Conservation (phyloP, 2,888 invertebrate genomes). For the Troilus luridus region DNA sequence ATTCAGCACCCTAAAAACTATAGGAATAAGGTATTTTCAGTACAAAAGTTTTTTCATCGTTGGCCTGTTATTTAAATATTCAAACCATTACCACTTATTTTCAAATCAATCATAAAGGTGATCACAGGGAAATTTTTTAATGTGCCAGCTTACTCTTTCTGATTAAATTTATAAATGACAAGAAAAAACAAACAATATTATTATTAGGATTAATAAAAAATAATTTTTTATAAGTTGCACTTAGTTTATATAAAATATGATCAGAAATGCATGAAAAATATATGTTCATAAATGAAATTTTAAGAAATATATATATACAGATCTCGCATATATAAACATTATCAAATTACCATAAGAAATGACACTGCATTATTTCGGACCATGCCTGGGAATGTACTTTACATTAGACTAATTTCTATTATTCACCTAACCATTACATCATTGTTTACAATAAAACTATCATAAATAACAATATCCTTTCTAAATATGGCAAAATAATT, state of each 20-base stretch:
- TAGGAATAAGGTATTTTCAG: too few species aligned
- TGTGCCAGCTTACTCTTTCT: too few species aligned
- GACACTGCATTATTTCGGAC: conserved; percentile 44
- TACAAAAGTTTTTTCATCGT: too few species aligned
- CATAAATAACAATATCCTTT: conserved; percentile 41
- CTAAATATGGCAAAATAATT: conserved; percentile 50
- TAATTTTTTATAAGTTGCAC: neutral
- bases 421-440: conserved; percentile 1
- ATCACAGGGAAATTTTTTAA: too few species aligned
- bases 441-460: conserved; percentile 29
- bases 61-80: too few species aligned
- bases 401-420: conserved; percentile 35
- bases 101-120: too few species aligned
- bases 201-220: neutral
- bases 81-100: too few species aligned
- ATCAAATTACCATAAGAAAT: conserved; percentile 49
- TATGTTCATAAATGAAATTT: conserved; percentile 53
- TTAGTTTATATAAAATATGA: conserved; percentile 55
- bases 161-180: too few species aligned
- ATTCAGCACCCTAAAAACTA: too few species aligned
- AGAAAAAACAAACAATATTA: neutral
- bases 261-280: conserved; percentile 58
- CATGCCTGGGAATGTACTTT: conserved; percentile 50
- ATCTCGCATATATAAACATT: conserved; percentile 41
- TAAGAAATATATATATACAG: conserved; percentile 54